These are phyloP conservation scores for Littorina saxatilis DNA, from an alignment of 1,140 invertebrate genomes.

Conservation along the genomic window DNA sequence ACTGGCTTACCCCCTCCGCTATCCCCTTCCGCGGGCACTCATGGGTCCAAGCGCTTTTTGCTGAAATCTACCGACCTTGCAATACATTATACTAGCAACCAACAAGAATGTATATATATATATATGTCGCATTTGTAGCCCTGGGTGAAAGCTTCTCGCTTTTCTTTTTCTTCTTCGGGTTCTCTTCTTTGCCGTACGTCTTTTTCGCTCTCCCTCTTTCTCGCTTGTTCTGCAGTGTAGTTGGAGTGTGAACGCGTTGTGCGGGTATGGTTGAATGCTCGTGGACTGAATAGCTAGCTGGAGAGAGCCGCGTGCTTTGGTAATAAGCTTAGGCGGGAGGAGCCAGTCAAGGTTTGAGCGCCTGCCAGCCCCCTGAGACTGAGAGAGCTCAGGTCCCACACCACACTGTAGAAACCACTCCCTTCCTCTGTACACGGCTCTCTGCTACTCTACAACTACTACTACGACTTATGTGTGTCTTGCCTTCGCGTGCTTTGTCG, in stretches of 20 bases:
- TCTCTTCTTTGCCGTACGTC: too few relatives aligned
- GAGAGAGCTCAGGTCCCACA: background rate
- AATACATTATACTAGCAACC: conserved; percentile 15
- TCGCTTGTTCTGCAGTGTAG: too few relatives aligned
- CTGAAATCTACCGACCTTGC: conserved; percentile 1
- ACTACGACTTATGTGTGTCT: too few relatives aligned
- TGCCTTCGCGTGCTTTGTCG: background rate
- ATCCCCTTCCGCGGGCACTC: too few relatives aligned
- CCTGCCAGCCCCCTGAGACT: too few relatives aligned
- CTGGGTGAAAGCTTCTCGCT: background rate
- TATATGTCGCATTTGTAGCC: conserved; percentile 4
- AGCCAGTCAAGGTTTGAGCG: background rate
- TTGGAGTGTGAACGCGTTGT: too few relatives aligned
- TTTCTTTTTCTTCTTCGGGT: background rate
- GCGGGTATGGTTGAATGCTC: conserved; percentile 11
- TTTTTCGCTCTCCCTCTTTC: conserved; percentile 1
- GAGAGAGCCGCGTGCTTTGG: background rate
- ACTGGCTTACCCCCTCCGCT: too few relatives aligned
- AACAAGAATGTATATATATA: background rate
- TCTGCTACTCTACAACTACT: too few relatives aligned
- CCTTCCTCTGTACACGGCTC: background rate
- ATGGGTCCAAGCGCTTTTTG: background rate
- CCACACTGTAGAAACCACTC: conserved; percentile 17
- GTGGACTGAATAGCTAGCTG: background rate
- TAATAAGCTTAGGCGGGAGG: conserved; percentile 20